Percentiles rank a stretch among this genome's conserved stretches.
phyloP scores from a whole-genome alignment of 1,140 invertebrate genomes.

The Oryzaephilus surinamensis region DNA sequence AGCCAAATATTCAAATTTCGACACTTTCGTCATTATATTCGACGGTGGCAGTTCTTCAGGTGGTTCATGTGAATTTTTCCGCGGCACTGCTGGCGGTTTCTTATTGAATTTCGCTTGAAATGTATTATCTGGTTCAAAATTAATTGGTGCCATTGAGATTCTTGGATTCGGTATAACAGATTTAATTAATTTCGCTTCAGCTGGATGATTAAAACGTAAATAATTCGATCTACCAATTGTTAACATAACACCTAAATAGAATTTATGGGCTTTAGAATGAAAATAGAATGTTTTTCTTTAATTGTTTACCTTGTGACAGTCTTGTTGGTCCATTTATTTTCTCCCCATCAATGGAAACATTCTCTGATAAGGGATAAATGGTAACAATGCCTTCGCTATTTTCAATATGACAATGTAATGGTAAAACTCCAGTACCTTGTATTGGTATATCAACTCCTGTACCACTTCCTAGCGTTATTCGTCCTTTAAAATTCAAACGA shows the following conservation, averaged over 20 bases:
- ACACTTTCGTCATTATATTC: slow-evolving; percentile 48
- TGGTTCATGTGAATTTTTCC: slow-evolving; percentile 35
- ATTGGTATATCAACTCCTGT: slow-evolving; percentile 67
- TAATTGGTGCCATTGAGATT: slow-evolving; percentile 66
- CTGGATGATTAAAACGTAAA: slow-evolving; percentile 83
- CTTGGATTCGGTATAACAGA: slow-evolving; percentile 61
- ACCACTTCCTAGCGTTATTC: slow-evolving; percentile 60
- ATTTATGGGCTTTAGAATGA: background rate
- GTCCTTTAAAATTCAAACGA: slow-evolving; percentile 45
- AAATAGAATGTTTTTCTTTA: too few relatives aligned
- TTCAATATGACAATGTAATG: slow-evolving; percentile 74
- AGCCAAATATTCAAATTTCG: slow-evolving; percentile 49
- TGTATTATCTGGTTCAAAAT: slow-evolving; percentile 38
- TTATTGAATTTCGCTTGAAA: slow-evolving; percentile 29
- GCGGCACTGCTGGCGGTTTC: slow-evolving; percentile 42
- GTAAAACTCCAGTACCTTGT: slow-evolving; percentile 68
- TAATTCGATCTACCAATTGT: slow-evolving; percentile 79
- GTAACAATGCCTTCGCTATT: slow-evolving; percentile 71
- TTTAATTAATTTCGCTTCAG: slow-evolving; percentile 74
- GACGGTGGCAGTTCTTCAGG: slow-evolving; percentile 36
- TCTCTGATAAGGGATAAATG: slow-evolving; percentile 60
- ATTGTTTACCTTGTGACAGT: slow-evolving; percentile 65
- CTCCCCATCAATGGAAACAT: slow-evolving; percentile 59
- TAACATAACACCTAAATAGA: slow-evolving; percentile 66
- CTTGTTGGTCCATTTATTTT: slow-evolving; percentile 51